Conservation (phyloP, 1,140 invertebrate genomes). For the Parapsyche elsis region DNA sequence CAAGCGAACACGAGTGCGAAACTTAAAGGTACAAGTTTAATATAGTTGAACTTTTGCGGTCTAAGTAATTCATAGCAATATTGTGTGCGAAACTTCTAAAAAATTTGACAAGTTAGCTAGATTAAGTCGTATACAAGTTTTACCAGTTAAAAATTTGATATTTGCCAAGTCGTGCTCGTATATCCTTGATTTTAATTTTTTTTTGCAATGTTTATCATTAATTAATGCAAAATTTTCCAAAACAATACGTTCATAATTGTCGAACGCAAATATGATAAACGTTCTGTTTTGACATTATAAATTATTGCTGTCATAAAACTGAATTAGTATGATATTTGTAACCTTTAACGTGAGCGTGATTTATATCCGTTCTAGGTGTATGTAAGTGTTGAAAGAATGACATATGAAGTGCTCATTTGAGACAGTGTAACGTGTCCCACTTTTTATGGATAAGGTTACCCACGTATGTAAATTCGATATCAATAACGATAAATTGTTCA, state of each 20-base stretch:
- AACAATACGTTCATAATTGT: conserved; percentile 20
- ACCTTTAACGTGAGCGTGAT: conserved; percentile 8
- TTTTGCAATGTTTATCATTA: neutral
- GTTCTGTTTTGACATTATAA: neutral
- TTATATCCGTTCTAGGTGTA: neutral
- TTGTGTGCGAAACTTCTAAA: no score
- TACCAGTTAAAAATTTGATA: no score
- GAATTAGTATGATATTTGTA: conserved; percentile 26
- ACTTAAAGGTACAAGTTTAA: no score
- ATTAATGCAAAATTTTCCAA: neutral
- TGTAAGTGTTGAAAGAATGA: conserved; percentile 20
- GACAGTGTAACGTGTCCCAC: neutral
- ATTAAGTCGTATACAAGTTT: no score
- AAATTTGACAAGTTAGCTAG: no score
- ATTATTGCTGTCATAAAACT: conserved; percentile 20
- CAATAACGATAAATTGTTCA: conserved; percentile 19
- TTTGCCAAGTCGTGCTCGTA: neutral
- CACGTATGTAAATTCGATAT: conserved; percentile 9
- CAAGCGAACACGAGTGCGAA: no score
- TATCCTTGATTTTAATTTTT: neutral
- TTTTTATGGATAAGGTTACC: conserved; percentile 4
- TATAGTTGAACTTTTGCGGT: no score
- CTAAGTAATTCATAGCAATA: no score
- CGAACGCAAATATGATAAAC: neutral
- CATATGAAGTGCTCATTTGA: conserved; percentile 12